Evolutionary conservation across 2,113 vertebrate species (phyloP).

Genomic region (Cebus imitator): DNA sequence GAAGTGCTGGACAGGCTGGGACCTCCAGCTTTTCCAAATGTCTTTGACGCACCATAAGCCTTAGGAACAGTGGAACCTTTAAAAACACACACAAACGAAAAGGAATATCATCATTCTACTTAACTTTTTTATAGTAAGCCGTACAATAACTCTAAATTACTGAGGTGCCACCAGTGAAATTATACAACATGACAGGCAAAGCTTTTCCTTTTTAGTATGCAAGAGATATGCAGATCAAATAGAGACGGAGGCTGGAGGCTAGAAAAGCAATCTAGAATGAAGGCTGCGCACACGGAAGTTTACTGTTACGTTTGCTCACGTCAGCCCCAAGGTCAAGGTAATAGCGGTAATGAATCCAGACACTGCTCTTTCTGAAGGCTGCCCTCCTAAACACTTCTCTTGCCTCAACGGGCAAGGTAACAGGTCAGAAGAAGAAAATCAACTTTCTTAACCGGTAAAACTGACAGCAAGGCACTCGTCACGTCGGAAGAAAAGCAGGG

Average conservation of each 20-base stretch:
- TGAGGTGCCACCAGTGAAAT: background rate
- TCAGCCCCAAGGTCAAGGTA: background rate
- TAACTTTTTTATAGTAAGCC: conserved; percentile 1
- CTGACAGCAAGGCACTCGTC: background rate
- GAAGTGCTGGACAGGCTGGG: conserved; percentile 82
- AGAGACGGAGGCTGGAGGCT: background rate
- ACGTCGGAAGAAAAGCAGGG: background rate
- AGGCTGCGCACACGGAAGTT: background rate
- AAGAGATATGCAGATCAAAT: background rate
- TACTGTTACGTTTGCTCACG: background rate
- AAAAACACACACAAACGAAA: conserved; percentile 49
- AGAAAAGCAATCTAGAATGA: background rate
- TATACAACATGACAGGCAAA: background rate
- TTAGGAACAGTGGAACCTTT: conserved; percentile 79
- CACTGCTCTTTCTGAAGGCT: background rate
- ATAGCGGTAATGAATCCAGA: background rate
- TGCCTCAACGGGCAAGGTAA: background rate
- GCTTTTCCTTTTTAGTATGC: background rate
- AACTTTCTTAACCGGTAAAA: background rate
- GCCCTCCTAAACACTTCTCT: background rate
- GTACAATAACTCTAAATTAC: conserved; percentile 1
- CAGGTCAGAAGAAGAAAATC: background rate
- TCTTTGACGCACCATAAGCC: conserved; percentile 84
- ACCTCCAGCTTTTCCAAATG: conserved; percentile 85
- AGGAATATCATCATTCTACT: background rate